Conservation (phyloP, 2,797 vertebrate genomes). For the Alca torda region DNA sequence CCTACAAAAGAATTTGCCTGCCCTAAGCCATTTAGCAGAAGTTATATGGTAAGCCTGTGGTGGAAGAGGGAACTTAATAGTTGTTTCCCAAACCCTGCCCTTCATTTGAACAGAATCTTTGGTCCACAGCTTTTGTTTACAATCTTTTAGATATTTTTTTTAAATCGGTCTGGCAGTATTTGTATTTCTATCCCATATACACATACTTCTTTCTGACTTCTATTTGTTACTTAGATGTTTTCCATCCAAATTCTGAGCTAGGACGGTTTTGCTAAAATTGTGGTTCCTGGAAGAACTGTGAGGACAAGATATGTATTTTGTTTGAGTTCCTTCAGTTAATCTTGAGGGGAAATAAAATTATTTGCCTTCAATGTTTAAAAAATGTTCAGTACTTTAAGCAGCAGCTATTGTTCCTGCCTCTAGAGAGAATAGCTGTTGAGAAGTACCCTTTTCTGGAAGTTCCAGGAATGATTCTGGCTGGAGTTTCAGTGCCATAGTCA, state of each 20-base stretch:
- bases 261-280: not conserved
- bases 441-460: not conserved
- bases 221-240: not conserved
- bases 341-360: constrained; percentile 5
- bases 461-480: not conserved
- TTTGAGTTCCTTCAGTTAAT: not conserved
- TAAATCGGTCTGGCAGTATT: not conserved
- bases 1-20: not conserved
- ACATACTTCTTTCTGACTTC: not conserved
- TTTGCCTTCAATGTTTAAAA: not conserved
- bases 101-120: not conserved
- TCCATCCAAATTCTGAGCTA: not conserved
- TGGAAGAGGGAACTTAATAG: not conserved
- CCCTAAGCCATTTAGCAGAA: not conserved
- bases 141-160: not conserved
- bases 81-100: not conserved
- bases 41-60: not conserved
- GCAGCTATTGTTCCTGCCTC: not conserved
- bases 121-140: not conserved
- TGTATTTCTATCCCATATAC: not conserved
- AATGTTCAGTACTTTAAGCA: not conserved
- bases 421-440: not conserved
- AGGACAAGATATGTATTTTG: not conserved
- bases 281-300: not conserved
- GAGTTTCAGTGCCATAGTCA: not conserved